Percentiles rank a stretch among this genome's conserved stretches.
Evolutionary conservation across 2,888 invertebrate species (phyloP).

Genomic region (Nesidiocoris tenuis): DNA sequence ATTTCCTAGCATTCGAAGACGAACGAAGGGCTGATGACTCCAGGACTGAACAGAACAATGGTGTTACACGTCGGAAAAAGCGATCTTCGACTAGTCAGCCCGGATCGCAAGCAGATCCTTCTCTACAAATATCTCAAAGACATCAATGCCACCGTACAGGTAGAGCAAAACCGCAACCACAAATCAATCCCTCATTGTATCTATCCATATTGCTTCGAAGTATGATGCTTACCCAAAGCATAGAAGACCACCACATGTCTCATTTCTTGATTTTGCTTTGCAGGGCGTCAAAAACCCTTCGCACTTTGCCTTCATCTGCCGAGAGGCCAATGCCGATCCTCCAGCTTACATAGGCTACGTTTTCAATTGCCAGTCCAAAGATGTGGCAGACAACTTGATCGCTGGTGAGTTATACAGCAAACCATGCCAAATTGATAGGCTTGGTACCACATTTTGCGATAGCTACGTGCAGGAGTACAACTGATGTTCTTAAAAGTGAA

Average conservation of each 20-base stretch:
- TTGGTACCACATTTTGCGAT: no score
- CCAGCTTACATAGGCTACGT: constrained; percentile 79
- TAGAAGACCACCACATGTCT: no score
- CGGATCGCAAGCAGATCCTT: constrained; percentile 86
- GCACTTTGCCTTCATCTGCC: constrained; percentile 91
- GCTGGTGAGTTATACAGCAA: no score
- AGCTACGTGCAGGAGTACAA: no score
- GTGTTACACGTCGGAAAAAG: constrained; percentile 83
- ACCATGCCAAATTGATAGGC: no score
- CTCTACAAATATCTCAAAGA: constrained; percentile 85
- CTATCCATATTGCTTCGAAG: not conserved
- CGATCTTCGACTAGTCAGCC: constrained; percentile 86
- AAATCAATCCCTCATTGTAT: no score
- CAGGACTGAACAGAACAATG: constrained; percentile 82
- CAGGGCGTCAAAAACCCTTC: constrained; percentile 77
- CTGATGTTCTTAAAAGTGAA: no score
- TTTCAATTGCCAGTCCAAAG: constrained; percentile 83
- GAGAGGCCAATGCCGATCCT: constrained; percentile 64
- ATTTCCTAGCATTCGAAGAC: constrained; percentile 11
- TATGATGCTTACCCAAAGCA: no score
- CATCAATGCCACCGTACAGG: constrained; percentile 81
- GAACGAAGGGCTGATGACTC: constrained; percentile 38
- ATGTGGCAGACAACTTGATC: constrained; percentile 78
- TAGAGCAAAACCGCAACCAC: no score
- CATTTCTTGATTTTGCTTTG: no score